phyloP scores from a whole-genome alignment of 2,113 vertebrate species.

The Lagopus leucura region DNA sequence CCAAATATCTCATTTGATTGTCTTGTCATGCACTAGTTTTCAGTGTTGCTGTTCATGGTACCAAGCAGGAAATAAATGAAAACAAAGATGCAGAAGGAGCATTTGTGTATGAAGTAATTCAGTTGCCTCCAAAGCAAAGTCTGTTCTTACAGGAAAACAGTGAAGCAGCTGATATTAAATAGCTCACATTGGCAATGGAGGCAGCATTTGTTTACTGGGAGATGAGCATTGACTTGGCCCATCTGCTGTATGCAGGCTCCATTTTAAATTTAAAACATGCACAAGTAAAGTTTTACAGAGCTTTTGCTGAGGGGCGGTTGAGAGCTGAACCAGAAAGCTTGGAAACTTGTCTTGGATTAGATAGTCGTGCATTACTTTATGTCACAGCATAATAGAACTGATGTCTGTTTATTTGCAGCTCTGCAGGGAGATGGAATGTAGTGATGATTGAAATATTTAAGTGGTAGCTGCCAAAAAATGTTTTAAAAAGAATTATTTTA shows the following conservation, averaged over 20 bases:
- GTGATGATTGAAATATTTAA: background rate
- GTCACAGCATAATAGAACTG: background rate
- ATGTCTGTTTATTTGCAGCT: background rate
- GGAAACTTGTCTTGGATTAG: background rate
- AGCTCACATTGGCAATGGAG: background rate
- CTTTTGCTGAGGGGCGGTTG: background rate
- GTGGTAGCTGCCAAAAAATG: background rate
- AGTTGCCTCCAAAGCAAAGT: background rate
- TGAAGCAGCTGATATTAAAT: background rate
- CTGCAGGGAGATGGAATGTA: background rate
- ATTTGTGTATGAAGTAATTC: background rate
- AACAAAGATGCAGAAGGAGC: slow-evolving; percentile 12
- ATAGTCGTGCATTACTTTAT: background rate
- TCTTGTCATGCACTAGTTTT: slow-evolving; percentile 18
- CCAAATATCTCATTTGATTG: slow-evolving; percentile 37
- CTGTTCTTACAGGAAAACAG: background rate
- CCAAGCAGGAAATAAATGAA: slow-evolving; percentile 24
- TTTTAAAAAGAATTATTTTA: background rate
- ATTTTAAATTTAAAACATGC: background rate
- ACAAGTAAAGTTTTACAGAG: background rate
- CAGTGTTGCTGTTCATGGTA: background rate
- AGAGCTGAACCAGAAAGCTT: background rate
- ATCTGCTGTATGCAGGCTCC: background rate
- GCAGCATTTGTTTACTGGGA: background rate
- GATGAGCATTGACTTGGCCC: background rate